Evolutionary conservation across 2,888 invertebrate species (phyloP).

Genomic region (Adelognathus sp.): DNA sequence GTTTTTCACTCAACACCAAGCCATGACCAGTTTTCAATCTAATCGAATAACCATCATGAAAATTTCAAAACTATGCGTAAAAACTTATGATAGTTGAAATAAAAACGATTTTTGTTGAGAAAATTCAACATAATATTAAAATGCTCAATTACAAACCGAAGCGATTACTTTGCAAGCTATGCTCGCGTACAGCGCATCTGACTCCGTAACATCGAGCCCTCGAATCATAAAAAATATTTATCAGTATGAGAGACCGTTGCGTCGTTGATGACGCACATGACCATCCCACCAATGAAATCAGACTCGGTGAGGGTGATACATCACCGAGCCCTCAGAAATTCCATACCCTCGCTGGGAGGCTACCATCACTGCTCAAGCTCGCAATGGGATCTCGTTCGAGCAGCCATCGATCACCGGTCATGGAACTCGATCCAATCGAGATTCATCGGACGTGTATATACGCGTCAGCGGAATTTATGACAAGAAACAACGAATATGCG

Average conservation of each 20-base stretch:
- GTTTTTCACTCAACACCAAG: no score
- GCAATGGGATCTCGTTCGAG: slow-evolving; percentile 1
- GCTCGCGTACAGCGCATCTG: no score
- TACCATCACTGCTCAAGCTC: background rate
- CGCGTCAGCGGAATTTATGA: slow-evolving; percentile 41
- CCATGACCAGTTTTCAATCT: no score
- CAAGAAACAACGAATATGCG: slow-evolving; percentile 2
- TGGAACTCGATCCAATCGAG: slow-evolving; percentile 17
- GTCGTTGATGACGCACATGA: slow-evolving; percentile 14
- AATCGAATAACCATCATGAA: no score
- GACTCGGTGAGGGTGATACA: slow-evolving; percentile 8
- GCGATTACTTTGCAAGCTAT: no score
- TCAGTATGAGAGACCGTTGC: background rate
- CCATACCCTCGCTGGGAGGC: background rate
- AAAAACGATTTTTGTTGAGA: no score
- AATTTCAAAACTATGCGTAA: no score
- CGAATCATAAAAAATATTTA: slow-evolving; percentile 2
- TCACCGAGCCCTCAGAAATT: background rate
- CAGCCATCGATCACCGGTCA: background rate
- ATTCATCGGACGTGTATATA: slow-evolving; percentile 11
- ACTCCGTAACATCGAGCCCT: no score
- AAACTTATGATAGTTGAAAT: no score
- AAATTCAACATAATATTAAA: no score
- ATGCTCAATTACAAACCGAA: no score
- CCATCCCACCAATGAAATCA: slow-evolving; percentile 15